Conservation (phyloP, 1,140 invertebrate genomes). For the Coenobita brevimanus region DNA sequence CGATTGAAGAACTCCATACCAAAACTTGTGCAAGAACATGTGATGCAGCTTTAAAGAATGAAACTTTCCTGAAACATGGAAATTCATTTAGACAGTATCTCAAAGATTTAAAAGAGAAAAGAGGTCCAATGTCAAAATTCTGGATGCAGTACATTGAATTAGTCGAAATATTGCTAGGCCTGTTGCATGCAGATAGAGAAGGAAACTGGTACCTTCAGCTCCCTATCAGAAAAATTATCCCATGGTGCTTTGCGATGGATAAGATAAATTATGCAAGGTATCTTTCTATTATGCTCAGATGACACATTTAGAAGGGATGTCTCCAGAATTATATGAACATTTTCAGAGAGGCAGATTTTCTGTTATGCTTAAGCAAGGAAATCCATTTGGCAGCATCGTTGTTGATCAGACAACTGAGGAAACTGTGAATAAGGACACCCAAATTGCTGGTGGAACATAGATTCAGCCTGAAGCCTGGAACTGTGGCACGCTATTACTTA, state of each 20-base stretch:
- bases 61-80: slow-evolving; percentile 12
- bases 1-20: neutral
- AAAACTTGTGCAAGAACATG: neutral
- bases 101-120: neutral
- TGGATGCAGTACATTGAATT: slow-evolving; percentile 41
- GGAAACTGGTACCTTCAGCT: slow-evolving; percentile 14
- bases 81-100: neutral
- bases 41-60: neutral
- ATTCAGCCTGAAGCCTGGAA: slow-evolving; percentile 32
- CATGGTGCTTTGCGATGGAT: slow-evolving; percentile 48
- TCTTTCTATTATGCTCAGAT: slow-evolving; percentile 47
- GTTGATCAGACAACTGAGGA: slow-evolving; percentile 60
- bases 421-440: slow-evolving; percentile 63
- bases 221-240: neutral
- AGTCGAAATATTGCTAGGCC: slow-evolving; percentile 40
- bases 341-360: slow-evolving; percentile 48
- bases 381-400: slow-evolving; percentile 38
- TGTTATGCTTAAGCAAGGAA: slow-evolving; percentile 31
- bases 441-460: slow-evolving; percentile 48
- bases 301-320: slow-evolving; percentile 21
- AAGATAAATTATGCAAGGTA: slow-evolving; percentile 37
- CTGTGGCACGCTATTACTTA: neutral
- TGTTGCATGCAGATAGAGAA: slow-evolving; percentile 8
- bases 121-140: slow-evolving; percentile 11
- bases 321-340: neutral